Conservation (phyloP, 2,888 invertebrate species). For the Mycalesis mineus region DNA sequence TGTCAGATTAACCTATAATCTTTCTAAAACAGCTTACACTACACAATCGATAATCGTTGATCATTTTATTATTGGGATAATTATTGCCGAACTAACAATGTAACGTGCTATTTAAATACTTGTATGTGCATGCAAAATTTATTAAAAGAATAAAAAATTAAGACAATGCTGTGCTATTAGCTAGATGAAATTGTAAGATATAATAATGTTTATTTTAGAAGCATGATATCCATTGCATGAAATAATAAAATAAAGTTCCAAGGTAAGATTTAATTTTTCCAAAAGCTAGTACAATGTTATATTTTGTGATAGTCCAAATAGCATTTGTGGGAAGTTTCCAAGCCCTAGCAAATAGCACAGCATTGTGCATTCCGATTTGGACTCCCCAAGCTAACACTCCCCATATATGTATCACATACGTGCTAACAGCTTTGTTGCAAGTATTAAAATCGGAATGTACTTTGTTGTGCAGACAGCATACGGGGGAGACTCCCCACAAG, state of each 20-base stretch:
- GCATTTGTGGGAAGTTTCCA: constrained; percentile 68
- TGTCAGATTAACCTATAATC: neutral
- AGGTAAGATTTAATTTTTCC: constrained; percentile 17
- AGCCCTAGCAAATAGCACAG: constrained; percentile 57
- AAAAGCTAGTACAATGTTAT: neutral
- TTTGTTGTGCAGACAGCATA: constrained; percentile 82
- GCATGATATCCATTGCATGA: constrained; percentile 18
- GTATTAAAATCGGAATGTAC: constrained; percentile 63
- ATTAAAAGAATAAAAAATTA: constrained; percentile 69
- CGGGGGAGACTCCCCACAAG: constrained; percentile 88
- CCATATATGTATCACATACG: neutral
- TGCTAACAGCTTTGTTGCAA: constrained; percentile 17
- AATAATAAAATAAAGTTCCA: constrained; percentile 4
- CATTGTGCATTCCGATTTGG: constrained; percentile 72
- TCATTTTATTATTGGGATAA: too few species aligned
- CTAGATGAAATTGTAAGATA: constrained; percentile 9
- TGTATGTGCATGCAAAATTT: constrained; percentile 62
- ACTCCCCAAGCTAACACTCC: constrained; percentile 19
- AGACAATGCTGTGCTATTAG: constrained; percentile 68
- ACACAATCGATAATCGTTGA: neutral
- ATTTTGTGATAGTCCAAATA: constrained; percentile 33
- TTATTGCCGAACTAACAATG: neutral
- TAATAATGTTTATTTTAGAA: neutral
- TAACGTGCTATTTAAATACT: neutral
- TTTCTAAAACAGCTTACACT: constrained; percentile 8